phyloP scores from a whole-genome alignment of 2,888 invertebrate species.

The Zygaena filipendulae region DNA sequence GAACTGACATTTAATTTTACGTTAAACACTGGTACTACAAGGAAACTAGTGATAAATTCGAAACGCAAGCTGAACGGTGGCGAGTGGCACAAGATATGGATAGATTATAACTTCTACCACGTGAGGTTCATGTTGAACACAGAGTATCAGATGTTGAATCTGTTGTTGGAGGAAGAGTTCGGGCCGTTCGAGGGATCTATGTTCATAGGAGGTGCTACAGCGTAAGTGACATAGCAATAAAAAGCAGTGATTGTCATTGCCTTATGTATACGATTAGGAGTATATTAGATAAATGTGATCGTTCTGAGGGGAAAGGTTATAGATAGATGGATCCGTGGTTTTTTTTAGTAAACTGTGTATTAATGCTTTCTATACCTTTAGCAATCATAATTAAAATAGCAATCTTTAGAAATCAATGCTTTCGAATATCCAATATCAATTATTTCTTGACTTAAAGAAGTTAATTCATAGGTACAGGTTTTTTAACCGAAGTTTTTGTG shows the following conservation, averaged over 20 bases:
- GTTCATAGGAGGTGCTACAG: conserved; percentile 93
- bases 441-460: too few relatives aligned
- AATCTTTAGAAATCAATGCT: too few relatives aligned
- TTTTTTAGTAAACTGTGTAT: too few relatives aligned
- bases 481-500: too few relatives aligned
- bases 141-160: conserved; percentile 87
- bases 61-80: conserved; percentile 87
- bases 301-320: too few relatives aligned
- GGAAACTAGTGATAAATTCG: conserved; percentile 85
- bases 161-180: conserved; percentile 87
- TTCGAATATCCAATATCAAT: too few relatives aligned
- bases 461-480: too few relatives aligned
- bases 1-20: conserved; percentile 91
- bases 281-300: too few relatives aligned
- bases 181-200: conserved; percentile 94
- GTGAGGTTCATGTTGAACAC: conserved; percentile 93
- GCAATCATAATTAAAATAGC: too few relatives aligned
- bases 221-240: conserved; percentile 72
- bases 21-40: conserved; percentile 83
- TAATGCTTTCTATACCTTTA: too few relatives aligned
- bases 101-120: conserved; percentile 94
- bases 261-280: too few relatives aligned
- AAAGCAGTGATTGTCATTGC: neutral
- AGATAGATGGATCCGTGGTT: too few relatives aligned
- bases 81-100: conserved; percentile 97